Conservation (phyloP, 2,113 vertebrate species). For the Callocephalon fimbriatum region DNA sequence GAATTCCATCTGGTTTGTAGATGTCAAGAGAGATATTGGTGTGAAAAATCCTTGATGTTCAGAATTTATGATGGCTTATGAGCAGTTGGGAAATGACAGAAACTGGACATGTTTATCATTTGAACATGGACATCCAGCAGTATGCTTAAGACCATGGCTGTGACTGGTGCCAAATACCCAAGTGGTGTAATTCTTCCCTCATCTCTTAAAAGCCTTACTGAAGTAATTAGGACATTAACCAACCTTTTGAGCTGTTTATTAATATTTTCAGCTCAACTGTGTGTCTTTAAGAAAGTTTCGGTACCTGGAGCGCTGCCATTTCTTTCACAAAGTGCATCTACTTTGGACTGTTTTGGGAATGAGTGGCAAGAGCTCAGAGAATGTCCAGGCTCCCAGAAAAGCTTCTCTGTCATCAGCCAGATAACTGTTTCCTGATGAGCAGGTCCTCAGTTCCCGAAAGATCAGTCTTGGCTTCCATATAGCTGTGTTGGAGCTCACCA, state of each 20-base stretch:
- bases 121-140: neutral
- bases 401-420: neutral
- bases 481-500: neutral
- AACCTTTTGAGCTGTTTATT: neutral
- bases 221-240: neutral
- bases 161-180: neutral
- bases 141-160: neutral
- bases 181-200: neutral
- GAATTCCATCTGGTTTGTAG: constrained; percentile 57
- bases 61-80: neutral
- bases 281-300: neutral
- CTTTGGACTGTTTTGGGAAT: neutral
- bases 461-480: neutral
- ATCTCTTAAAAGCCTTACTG: neutral
- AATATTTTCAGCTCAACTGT: neutral
- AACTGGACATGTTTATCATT: neutral
- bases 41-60: constrained; percentile 30
- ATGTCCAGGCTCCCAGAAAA: neutral
- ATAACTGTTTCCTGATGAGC: neutral
- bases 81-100: constrained; percentile 21
- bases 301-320: neutral
- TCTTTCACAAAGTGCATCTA: neutral
- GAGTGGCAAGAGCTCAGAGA: neutral
- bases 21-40: neutral
- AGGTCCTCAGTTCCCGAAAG: neutral